Conservation (phyloP, 1,140 invertebrate genomes). For the Bactericera cockerelli region DNA sequence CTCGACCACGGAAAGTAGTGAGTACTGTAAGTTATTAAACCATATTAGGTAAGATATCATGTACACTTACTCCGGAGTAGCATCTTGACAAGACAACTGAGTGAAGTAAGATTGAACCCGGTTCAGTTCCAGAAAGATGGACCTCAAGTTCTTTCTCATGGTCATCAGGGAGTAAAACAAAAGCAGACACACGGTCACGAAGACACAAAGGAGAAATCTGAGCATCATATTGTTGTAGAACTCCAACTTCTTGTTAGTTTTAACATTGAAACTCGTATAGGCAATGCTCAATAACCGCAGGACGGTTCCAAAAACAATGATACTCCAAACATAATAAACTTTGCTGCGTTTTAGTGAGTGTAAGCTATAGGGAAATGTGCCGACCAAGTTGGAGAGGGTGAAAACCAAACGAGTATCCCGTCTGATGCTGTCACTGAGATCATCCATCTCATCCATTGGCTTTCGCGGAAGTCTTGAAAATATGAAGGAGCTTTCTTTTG, state of each 20-base stretch:
- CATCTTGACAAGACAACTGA: constrained; percentile 1
- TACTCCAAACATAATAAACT: not conserved
- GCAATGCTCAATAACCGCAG: not conserved
- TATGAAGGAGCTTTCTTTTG: no score
- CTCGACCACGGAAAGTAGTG: no score
- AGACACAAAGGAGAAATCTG: not conserved
- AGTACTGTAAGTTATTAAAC: no score
- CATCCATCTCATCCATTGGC: not conserved
- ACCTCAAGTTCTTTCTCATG: not conserved
- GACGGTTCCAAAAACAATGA: not conserved
- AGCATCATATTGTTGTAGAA: not conserved
- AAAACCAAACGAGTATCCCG: not conserved
- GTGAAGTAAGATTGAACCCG: not conserved
- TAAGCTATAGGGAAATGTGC: not conserved
- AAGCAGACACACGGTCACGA: not conserved
- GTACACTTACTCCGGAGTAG: constrained; percentile 1
- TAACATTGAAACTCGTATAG: no score
- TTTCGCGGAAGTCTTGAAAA: no score
- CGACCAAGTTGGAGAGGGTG: not conserved
- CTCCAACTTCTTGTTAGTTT: not conserved
- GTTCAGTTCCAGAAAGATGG: not conserved
- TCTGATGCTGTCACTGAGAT: not conserved
- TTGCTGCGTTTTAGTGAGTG: not conserved
- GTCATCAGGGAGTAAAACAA: not conserved
- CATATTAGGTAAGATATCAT: no score